Base-by-base conservation (phyloP, 2,797 vertebrate species). In the Pseudopleuronectes americanus region DNA sequence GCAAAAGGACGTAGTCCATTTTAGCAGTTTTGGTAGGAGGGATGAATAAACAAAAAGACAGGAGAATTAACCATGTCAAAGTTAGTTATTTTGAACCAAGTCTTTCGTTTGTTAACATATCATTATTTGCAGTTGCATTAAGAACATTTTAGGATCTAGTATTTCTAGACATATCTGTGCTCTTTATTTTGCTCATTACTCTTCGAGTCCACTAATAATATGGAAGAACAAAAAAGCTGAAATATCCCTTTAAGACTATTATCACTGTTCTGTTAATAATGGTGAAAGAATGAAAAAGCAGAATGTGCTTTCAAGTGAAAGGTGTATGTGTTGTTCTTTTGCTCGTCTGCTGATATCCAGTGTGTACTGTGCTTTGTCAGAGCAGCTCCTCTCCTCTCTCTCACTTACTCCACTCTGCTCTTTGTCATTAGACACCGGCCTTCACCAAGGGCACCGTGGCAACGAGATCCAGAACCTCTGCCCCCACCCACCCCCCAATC, bases 401-500 rank as follows among this genome's bases (percentile, higher is more conserved):
- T 69, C 71, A 61, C 64, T 75, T 80, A 71, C 74, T 78, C 68
- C 71, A 77, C 68, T 80, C 61, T 71, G 66, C 73, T 74, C 31
- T 76, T 76, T 91, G 90, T 90, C 77, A 92, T 86, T 88, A 81
- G 90, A 91, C 86, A 91, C 91, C 87, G 24, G 86, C 74, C 84
- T 88, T 87, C 79, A 84, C 84, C 91, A 92, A 91, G 91, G 91
- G 85, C 90, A 91, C 83, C 3, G 87, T 89, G 86, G 91, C 88
- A 92, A 91, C 23, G 89, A 67, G 89, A 92, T 91, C 91, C 86
- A 86, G 63, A 68, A 53, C 75, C 82, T 73, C 60, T 62, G 3
- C 71, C 71, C 68, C 65, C 73, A 36, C 55, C 22, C 43, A n/a
- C 10, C 31, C 8, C 56, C 36, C 61, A 19, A 21, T 33, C 61